Conservation (phyloP, 2,888 invertebrate species). For the Cryptus armator region DNA sequence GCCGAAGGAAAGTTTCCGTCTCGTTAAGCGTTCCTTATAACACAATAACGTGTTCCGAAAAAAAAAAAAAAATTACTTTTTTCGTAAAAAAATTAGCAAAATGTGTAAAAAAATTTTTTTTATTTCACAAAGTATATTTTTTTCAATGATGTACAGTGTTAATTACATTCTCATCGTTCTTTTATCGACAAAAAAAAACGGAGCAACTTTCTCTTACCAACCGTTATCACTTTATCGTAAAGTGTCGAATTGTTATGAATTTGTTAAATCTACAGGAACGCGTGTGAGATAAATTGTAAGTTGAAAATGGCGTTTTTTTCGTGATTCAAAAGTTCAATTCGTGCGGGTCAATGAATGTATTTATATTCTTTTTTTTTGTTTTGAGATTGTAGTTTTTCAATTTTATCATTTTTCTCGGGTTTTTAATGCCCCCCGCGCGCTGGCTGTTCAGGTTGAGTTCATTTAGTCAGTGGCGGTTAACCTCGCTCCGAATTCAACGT, state of each 20-base stretch:
- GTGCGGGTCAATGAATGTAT: conserved; percentile 4
- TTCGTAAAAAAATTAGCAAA: no score
- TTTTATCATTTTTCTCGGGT: conserved; percentile 11
- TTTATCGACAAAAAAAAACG: no score
- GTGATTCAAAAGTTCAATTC: not conserved
- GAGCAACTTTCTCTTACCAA: no score
- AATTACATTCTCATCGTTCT: not conserved
- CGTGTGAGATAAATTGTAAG: not conserved
- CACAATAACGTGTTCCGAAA: not conserved
- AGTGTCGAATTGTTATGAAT: not conserved
- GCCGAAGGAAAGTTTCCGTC: not conserved
- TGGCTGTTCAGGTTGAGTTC: not conserved
- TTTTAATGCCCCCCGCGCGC: not conserved
- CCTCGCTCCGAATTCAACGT: conserved; percentile 63
- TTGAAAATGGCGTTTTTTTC: not conserved
- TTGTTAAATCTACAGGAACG: not conserved
- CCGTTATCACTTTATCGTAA: no score
- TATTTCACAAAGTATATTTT: not conserved
- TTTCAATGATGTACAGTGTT: not conserved
- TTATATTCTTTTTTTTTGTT: not conserved
- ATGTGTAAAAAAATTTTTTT: not conserved
- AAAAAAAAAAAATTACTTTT: no score
- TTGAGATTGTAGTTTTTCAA: not conserved
- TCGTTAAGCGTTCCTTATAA: not conserved
- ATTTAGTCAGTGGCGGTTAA: conserved; percentile 49